Evolutionary conservation across 2,888 invertebrate genomes (phyloP).

Genomic region (Drosophila infuscata): DNA sequence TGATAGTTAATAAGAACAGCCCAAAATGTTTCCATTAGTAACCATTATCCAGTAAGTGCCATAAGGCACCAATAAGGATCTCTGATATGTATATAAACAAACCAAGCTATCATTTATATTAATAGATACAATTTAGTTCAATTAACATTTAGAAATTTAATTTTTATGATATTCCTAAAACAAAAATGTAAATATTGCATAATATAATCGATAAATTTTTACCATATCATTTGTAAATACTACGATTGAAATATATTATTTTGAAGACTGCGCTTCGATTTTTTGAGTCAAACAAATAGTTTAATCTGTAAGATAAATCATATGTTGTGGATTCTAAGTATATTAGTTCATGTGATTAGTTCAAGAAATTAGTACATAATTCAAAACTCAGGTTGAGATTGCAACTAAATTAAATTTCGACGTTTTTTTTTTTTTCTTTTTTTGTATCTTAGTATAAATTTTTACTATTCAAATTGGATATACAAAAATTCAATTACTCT

Average conservation of each 20-base stretch:
- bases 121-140: slow-evolving; percentile 2
- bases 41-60: slow-evolving; percentile 69
- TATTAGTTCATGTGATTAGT: slow-evolving; percentile 14
- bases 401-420: slow-evolving; percentile 66
- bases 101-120: no score
- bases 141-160: slow-evolving; percentile 20
- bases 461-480: slow-evolving; percentile 3
- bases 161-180: slow-evolving; percentile 11
- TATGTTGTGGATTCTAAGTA: slow-evolving; percentile 24
- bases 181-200: slow-evolving; percentile 3
- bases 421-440: slow-evolving; percentile 10
- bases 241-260: slow-evolving; percentile 46
- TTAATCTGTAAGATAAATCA: slow-evolving; percentile 23
- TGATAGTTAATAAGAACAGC: slow-evolving; percentile 27
- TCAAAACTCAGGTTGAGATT: slow-evolving; percentile 76
- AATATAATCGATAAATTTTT: slow-evolving; percentile 4
- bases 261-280: slow-evolving; percentile 64
- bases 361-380: slow-evolving; percentile 25
- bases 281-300: slow-evolving; percentile 38
- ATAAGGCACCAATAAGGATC: slow-evolving; percentile 63
- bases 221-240: slow-evolving; percentile 19
- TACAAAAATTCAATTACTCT: background rate
- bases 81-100: slow-evolving; percentile 50
- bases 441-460: slow-evolving; percentile 9
- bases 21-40: slow-evolving; percentile 56